These are phyloP conservation scores for Poicephalus gulielmi DNA, from an alignment of 2,113 vertebrate species.

Conservation along the genomic window DNA sequence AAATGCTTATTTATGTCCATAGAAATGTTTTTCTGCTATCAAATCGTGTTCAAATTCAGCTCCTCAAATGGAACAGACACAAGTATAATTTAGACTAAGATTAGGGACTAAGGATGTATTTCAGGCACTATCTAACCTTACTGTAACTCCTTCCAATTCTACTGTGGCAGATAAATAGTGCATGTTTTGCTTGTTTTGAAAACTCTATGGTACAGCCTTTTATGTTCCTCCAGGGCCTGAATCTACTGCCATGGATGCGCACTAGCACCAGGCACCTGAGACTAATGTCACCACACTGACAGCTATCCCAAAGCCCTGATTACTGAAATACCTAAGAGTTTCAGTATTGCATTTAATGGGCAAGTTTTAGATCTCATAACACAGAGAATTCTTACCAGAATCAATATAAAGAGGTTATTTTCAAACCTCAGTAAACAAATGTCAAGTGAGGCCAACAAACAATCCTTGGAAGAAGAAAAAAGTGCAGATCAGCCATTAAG, in stretches of 20 bases:
- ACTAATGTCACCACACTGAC: not conserved
- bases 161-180: not conserved
- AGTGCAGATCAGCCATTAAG: not conserved
- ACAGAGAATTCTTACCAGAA: not conserved
- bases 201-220: not conserved
- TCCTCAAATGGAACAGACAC: not conserved
- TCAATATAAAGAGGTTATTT: not conserved
- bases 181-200: not conserved
- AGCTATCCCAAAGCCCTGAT: not conserved
- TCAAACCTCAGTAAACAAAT: not conserved
- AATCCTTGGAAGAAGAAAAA: not conserved
- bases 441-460: not conserved
- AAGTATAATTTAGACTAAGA: not conserved
- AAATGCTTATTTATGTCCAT: not conserved
- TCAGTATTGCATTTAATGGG: not conserved
- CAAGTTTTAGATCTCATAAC: not conserved
- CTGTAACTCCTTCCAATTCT: not conserved
- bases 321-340: not conserved
- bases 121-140: not conserved
- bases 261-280: not conserved
- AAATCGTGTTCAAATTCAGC: not conserved
- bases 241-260: not conserved
- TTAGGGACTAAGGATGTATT: not conserved
- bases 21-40: not conserved
- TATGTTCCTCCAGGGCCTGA: not conserved